Conservation (phyloP, 2,888 invertebrate species). For the Coleophora flavipennella region DNA sequence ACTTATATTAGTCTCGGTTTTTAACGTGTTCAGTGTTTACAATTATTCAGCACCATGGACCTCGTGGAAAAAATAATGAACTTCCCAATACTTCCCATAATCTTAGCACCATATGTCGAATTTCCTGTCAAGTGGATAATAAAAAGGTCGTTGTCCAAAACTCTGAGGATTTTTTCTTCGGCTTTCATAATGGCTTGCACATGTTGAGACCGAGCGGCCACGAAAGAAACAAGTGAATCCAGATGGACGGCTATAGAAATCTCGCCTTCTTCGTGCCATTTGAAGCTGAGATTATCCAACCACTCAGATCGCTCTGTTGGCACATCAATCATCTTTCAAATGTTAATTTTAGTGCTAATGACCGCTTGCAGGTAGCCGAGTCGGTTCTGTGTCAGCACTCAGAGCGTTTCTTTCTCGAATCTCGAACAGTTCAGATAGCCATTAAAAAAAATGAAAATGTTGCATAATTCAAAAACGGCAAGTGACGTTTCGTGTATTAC, state of each 20-base stretch:
- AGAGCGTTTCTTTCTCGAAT: constrained; percentile 1
- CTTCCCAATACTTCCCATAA: constrained; percentile 27
- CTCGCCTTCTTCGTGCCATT: no score
- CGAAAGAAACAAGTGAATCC: constrained; percentile 10
- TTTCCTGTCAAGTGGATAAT: constrained; percentile 38
- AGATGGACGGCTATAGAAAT: constrained; percentile 1
- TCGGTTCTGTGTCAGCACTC: not conserved
- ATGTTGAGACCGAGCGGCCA: constrained; percentile 12
- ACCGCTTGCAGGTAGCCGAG: no score
- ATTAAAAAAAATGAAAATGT: no score
- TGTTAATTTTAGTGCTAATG: no score
- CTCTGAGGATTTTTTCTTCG: constrained; percentile 22
- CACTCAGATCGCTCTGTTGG: no score
- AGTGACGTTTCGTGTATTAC: no score
- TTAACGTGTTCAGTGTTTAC: no score
- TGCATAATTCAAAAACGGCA: no score
- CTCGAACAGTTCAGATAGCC: no score
- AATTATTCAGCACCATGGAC: constrained; percentile 12
- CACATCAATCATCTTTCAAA: no score
- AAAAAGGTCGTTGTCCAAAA: constrained; percentile 23
- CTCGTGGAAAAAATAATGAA: constrained; percentile 32
- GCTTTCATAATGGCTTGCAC: constrained; percentile 16
- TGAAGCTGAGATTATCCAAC: no score
- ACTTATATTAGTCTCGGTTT: no score
- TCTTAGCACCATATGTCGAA: constrained; percentile 36